Conservation (phyloP, 2,888 invertebrate genomes). For the Phyllotreta cruciferae region DNA sequence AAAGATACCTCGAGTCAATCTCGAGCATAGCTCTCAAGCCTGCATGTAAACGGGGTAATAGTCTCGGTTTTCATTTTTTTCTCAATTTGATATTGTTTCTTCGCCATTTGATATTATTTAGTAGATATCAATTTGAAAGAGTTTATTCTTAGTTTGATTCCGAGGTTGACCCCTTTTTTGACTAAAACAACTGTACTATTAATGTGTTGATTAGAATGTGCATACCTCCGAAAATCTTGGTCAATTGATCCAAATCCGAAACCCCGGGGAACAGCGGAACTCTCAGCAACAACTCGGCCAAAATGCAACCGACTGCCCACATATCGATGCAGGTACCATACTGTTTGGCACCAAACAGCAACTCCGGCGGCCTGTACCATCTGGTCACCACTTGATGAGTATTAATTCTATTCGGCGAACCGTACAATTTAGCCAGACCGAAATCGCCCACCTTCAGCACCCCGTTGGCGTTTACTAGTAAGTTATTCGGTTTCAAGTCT, state of each 20-base stretch:
- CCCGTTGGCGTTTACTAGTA: conserved; percentile 90
- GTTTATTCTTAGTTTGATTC: no score
- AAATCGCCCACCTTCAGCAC: conserved; percentile 98
- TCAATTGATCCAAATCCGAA: conserved; percentile 95
- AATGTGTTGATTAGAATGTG: no score
- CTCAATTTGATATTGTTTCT: no score
- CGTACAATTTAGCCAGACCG: conserved; percentile 96
- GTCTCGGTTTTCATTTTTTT: no score
- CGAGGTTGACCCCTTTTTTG: no score
- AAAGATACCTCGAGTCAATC: no score
- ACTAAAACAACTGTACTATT: no score
- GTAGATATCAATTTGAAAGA: no score
- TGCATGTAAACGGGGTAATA: no score
- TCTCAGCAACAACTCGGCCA: conserved; percentile 91
- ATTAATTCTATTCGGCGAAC: conserved; percentile 93
- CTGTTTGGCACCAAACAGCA: conserved; percentile 92
- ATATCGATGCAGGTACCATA: conserved; percentile 97
- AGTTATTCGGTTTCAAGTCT: conserved; percentile 98
- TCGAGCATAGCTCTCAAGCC: no score
- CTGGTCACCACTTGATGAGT: conserved; percentile 98
- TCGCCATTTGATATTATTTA: no score
- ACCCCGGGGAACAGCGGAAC: conserved; percentile 96
- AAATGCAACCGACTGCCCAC: conserved; percentile 98
- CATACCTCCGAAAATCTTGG: conserved; percentile 82
- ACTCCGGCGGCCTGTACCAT: conserved; percentile 93